Conservation (phyloP, 2,797 vertebrate genomes). For the Macropus fuliginosus region DNA sequence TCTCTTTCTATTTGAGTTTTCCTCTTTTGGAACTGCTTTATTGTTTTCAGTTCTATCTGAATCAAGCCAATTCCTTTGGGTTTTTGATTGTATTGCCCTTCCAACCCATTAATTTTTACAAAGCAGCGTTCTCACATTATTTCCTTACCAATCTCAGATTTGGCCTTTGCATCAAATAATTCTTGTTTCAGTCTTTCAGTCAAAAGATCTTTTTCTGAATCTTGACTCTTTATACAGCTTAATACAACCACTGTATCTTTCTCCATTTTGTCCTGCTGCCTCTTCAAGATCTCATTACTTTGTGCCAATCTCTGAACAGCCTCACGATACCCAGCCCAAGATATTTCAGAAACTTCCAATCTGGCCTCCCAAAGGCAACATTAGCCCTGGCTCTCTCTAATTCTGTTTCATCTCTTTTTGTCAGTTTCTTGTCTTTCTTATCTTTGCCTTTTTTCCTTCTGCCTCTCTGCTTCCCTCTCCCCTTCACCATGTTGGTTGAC, state of each 20-base stretch:
- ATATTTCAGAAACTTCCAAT: constrained; percentile 86
- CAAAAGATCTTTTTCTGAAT: constrained; percentile 87
- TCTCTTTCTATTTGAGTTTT: constrained; percentile 91
- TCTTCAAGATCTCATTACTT: constrained; percentile 87
- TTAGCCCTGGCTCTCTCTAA: constrained; percentile 88
- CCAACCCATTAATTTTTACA: constrained; percentile 85
- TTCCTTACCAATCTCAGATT: constrained; percentile 84
- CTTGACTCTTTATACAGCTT: constrained; percentile 83
- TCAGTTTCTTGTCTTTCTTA: constrained; percentile 41
- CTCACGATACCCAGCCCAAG: constrained; percentile 86
- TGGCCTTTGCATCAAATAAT: constrained; percentile 82
- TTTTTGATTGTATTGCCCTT: constrained; percentile 87
- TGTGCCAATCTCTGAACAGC: constrained; percentile 83
- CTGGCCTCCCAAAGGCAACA: constrained; percentile 91
- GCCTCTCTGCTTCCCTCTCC: no score
- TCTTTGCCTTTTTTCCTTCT: no score
- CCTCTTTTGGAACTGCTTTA: constrained; percentile 87
- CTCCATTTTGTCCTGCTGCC: constrained; percentile 86
- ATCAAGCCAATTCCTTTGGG: constrained; percentile 88
- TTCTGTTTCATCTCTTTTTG: constrained; percentile 85
- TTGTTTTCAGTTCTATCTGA: constrained; percentile 86
- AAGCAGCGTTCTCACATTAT: constrained; percentile 81
- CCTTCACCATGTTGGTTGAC: no score
- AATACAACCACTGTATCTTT: constrained; percentile 86
- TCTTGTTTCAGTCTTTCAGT: constrained; percentile 87